Base-by-base conservation (phyloP, 2,888 invertebrate genomes). In the Lasius platythorax region DNA sequence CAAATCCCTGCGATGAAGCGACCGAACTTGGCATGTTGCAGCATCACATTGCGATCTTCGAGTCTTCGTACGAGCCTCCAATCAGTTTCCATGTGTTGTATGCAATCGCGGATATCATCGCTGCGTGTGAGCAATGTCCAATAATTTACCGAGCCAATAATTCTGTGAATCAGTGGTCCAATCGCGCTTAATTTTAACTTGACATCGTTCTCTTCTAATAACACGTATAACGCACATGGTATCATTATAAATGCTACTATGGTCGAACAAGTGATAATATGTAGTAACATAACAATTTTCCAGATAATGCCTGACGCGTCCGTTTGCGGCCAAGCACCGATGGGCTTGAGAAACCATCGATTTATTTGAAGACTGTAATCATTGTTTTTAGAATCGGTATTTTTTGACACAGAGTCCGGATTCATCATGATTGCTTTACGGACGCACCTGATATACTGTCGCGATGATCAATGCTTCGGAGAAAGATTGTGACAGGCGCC, bases 111-210 rank as follows among this genome's bases (percentile, higher is more conserved):
- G 63, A 93, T 90, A 2, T 90, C 78, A 0, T 81, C 18, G 12
- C 87, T 68, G 18, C 84, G 89, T 0, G 67, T 9, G 0, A 92
- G 61, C 28, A 93, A 63, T 18, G 82, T 83, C 33, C 64, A 84
- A 67, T 91, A 93, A 86, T 93, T 93, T 6, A 85, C 61, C 0
- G 90, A 75, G 0, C 89, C 90, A 87, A 92, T 89, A 0, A 90
- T 5, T 58, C 91, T 89, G 64, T 91, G 91, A 56, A 87, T 85
- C 30, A 91, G 18, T 0, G 93, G 93, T 2, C 91, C 93, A 5
- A 88, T 50, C 53, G 86, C 83, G 40, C 82, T 89, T 6, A 93
- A 37, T 18, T 79, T 88, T 12, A 8, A 28, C 1, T 50, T 12
- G 9, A 82, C 0, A 6, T 4, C 23, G 0, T 23, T 28, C 85